Percentiles rank a stretch among this genome's conserved stretches.
phyloP scores from a whole-genome alignment of 1,140 invertebrate genomes.

The Steinernema feltiae region DNA sequence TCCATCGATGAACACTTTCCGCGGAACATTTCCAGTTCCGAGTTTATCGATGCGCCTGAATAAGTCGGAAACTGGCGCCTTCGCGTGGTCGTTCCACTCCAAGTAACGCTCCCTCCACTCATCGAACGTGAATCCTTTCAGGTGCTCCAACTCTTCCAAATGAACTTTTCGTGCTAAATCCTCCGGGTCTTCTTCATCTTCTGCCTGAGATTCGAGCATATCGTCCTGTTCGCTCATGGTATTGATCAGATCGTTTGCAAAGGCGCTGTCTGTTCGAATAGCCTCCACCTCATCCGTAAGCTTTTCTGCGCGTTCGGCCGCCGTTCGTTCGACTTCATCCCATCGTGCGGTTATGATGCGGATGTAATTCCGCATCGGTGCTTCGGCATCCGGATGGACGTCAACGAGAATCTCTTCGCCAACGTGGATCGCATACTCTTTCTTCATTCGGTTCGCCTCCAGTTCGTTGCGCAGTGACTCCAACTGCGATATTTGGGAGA shows the following conservation, averaged over 20 bases:
- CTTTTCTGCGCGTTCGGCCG: constrained; percentile 43
- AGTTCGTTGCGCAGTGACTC: constrained; percentile 43
- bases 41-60: constrained; percentile 98
- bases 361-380: background rate
- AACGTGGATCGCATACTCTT: background rate
- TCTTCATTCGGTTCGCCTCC: constrained; percentile 32
- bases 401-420: background rate
- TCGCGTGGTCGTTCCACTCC: constrained; percentile 99
- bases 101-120: constrained; percentile 97
- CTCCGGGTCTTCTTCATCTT: constrained; percentile 66
- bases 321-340: constrained; percentile 2
- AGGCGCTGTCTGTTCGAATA: background rate
- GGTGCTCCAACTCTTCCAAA: constrained; percentile 68
- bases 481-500: background rate
- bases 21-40: constrained; percentile 87
- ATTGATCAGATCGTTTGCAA: background rate
- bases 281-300: constrained; percentile 58
- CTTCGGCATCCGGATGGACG: background rate
- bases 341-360: background rate
- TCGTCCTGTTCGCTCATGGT: background rate
- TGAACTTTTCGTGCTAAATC: constrained; percentile 83
- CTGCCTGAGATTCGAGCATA: background rate
- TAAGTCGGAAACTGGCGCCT: constrained; percentile 90
- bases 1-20: constrained; percentile 95
- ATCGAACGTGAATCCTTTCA: constrained; percentile 98